Conservation (phyloP, 1,140 invertebrate genomes). For the Drosophila hydei region DNA sequence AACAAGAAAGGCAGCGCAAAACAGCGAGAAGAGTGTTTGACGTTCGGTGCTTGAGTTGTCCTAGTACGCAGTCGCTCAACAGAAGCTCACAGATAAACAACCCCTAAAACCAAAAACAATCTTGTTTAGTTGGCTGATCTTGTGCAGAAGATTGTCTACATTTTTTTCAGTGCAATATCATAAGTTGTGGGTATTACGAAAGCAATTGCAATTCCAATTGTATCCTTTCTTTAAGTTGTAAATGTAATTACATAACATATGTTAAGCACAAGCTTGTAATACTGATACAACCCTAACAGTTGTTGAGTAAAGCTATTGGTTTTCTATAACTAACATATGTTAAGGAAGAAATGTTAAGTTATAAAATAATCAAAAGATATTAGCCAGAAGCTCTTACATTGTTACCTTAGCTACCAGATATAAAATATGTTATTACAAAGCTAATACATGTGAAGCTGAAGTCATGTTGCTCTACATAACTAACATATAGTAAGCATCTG, state of each 20-base stretch:
- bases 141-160: constrained; percentile 8
- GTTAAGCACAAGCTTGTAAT: background rate
- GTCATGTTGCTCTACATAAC: background rate
- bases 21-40: constrained; percentile 22
- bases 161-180: constrained; percentile 57
- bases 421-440: background rate
- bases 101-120: constrained; percentile 43
- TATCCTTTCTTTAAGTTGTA: background rate
- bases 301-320: too few species aligned
- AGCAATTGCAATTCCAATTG: constrained; percentile 23
- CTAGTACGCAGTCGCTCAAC: constrained; percentile 14
- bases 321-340: background rate
- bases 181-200: constrained; percentile 28
- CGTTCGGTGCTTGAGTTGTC: constrained; percentile 40
- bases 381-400: background rate
- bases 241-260: background rate
- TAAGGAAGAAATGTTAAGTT: background rate
- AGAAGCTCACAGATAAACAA: constrained; percentile 25
- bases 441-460: background rate
- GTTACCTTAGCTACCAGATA: background rate
- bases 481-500: background rate
- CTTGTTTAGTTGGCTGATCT: constrained; percentile 58
- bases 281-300: background rate
- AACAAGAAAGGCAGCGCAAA: constrained; percentile 11
- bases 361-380: background rate